These are phyloP conservation scores for Ctenochaetus hawaiiensis DNA, from an alignment of 2,797 vertebrate genomes.

Conservation along the genomic window DNA sequence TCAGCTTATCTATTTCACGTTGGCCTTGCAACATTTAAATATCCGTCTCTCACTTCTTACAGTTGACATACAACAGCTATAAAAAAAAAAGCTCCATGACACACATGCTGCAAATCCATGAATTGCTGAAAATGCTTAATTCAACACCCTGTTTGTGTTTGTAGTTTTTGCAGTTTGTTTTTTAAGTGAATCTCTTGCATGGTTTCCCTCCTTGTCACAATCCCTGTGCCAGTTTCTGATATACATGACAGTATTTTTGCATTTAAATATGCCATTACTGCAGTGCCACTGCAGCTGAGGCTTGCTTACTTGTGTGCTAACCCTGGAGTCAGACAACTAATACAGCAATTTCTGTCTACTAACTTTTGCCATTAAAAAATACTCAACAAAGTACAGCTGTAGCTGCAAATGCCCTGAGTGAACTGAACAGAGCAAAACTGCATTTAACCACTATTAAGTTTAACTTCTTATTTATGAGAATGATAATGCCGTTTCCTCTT, in stretches of 20 bases:
- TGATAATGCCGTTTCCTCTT: background rate
- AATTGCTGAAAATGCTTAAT: background rate
- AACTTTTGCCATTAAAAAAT: background rate
- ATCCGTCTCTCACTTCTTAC: background rate
- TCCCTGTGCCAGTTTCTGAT: background rate
- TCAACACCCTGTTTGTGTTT: background rate
- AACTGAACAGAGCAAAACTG: background rate
- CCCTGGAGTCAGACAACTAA: background rate
- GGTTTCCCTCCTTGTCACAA: background rate
- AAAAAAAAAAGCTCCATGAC: background rate
- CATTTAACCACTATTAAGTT: background rate
- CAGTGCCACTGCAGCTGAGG: background rate
- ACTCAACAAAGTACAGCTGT: too few relatives aligned
- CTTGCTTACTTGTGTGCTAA: slow-evolving; percentile 7
- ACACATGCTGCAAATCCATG: background rate
- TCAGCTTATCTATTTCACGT: background rate
- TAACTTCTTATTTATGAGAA: background rate
- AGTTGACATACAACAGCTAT: background rate
- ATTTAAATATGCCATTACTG: slow-evolving; percentile 7
- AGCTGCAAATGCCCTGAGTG: too few relatives aligned
- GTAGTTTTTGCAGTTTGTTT: background rate
- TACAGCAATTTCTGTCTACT: background rate
- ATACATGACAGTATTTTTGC: background rate
- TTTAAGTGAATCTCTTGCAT: background rate
- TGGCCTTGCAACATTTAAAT: too few relatives aligned